Evolutionary conservation across 2,797 vertebrate species (phyloP), one percentile per base, ranked within the genome.

Genomic region (Lepilemur ruficaudatus): DNA sequence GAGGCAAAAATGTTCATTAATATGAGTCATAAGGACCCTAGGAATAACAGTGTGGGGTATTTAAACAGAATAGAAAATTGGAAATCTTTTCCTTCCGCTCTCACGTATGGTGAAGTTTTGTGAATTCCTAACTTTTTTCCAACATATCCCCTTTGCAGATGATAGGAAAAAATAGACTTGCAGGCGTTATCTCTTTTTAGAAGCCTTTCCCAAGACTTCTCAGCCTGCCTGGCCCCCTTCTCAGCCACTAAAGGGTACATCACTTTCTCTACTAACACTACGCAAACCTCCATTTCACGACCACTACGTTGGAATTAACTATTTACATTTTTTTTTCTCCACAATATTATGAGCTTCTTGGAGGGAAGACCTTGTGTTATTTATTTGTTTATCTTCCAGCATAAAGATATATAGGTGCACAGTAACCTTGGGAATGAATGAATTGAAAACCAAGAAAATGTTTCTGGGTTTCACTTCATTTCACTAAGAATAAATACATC

Each of bases 1-100:
- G 84, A n/a, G 70, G 23, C 67, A 79, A 84, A 93, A 91, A 69
- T 7, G 5, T 88, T 98, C 81, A 90, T 97, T 96, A 97, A 91
- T 95, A 59, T 57, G 95, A 92, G 92, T 96, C 92, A 69, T 67
- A 81, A 95, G 93, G 70, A 95, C 63, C 38, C 35, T 61, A 85
- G 69, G 55, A 92, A 75, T 65, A 88, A 88, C 17, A 28, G 75
- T 67, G 59, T 46, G 50, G 18, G 89, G 43, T 76, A 55, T 87
- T 89, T 86, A 93, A 95, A 61, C 0, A 63, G 59, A 70, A 63
- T 22, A 91, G 83, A 79, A 97, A 86, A 79, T 67, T 52, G 85
- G 84, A 95, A 89, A 72, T 5, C 1, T 82, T 93, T 55, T 83
- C 65, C 35, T 79, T 92, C 59, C 32, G 7, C 35, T 94, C 32